phyloP scores from a whole-genome alignment of 1,140 invertebrate genomes.

The Rhyacophila brunnea region DNA sequence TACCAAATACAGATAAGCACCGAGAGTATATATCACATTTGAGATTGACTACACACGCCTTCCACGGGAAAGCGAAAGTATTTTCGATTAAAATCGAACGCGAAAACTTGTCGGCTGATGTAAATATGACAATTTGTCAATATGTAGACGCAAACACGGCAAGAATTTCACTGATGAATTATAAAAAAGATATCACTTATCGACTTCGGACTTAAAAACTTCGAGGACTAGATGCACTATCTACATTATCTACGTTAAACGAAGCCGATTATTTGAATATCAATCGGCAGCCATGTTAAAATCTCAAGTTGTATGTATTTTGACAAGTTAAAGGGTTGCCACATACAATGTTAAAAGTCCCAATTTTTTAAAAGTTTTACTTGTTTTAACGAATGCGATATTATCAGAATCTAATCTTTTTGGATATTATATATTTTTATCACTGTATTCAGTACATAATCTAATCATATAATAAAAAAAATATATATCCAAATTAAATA shows the following conservation, averaged over 20 bases:
- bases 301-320: no score
- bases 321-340: no score
- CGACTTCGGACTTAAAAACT: constrained; percentile 11
- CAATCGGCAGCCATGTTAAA: background rate
- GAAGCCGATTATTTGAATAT: constrained; percentile 14
- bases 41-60: constrained; percentile 18
- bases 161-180: background rate
- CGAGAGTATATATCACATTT: constrained; percentile 18
- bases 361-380: no score
- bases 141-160: no score
- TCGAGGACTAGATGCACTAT: constrained; percentile 9
- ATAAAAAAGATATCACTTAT: background rate
- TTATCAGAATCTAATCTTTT: no score
- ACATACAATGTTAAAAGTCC: no score
- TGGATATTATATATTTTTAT: no score
- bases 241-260: constrained; percentile 19
- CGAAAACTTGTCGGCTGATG: constrained; percentile 14
- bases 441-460: no score
- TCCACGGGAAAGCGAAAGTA: constrained; percentile 21
- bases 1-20: constrained; percentile 11
- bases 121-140: no score
- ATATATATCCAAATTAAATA: no score
- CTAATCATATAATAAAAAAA: no score
- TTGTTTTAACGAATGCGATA: no score
- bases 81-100: constrained; percentile 11